These are phyloP conservation scores for Megaceryle alcyon DNA, from an alignment of 2,797 vertebrate species.

Conservation along the genomic window DNA sequence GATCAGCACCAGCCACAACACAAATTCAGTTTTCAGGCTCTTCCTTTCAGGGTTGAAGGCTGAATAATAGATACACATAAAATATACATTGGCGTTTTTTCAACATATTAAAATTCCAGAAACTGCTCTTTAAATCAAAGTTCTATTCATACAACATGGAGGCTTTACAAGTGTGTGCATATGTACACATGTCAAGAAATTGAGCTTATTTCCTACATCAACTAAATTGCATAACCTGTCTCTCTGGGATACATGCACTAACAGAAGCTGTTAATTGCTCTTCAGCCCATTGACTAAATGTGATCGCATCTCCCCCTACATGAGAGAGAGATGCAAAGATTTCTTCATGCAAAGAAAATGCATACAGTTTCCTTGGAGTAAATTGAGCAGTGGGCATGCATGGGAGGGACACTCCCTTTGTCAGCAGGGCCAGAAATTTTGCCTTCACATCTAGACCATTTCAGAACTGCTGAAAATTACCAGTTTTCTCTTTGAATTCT, in stretches of 20 bases:
- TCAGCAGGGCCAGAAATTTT: background rate
- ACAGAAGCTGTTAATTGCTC: background rate
- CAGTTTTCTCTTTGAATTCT: background rate
- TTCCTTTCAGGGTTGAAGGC: background rate
- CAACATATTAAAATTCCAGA: background rate
- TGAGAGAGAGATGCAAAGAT: no score
- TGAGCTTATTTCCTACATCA: background rate
- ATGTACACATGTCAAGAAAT: background rate
- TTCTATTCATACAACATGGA: background rate
- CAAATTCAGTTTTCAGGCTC: background rate
- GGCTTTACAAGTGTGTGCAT: background rate
- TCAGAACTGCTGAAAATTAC: background rate
- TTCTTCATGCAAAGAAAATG: background rate
- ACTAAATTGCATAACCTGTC: background rate
- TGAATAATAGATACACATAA: background rate
- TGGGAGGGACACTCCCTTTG: fast-evolving
- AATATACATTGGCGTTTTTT: background rate
- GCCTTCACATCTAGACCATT: background rate
- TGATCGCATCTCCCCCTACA: background rate
- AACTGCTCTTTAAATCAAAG: constrained; percentile 10
- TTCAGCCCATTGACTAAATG: background rate
- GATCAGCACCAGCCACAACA: constrained; percentile 13
- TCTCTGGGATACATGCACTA: background rate
- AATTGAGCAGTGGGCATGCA: background rate
- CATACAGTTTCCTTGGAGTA: background rate